Percentiles rank a stretch among this genome's conserved stretches.
phyloP scores from a whole-genome alignment of 30 jellyfish, hydroid and myxozoan species.

The Aurelia sp. region DNA sequence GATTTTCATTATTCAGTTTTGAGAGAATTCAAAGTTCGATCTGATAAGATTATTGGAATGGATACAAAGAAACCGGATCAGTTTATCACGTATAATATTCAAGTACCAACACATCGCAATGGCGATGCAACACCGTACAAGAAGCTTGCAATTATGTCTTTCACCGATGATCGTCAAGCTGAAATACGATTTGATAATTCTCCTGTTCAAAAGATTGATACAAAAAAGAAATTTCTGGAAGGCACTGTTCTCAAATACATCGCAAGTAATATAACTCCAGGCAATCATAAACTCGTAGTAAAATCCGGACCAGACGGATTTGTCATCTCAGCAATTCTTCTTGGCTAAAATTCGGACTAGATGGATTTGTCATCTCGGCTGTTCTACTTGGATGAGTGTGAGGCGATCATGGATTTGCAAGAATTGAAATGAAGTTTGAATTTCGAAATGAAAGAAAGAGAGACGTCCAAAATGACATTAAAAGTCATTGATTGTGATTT shows the following conservation, averaged over 20 bases:
- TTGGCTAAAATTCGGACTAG: constrained; percentile 92
- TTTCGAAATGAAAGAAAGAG: too few species aligned
- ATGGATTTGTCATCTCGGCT: constrained; percentile 93
- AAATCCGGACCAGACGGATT: constrained; percentile 92
- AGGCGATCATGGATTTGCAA: too few species aligned
- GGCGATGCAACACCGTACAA: constrained; percentile 85
- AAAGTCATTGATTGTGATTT: too few species aligned
- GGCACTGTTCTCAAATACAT: constrained; percentile 90
- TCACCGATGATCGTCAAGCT: constrained; percentile 97
- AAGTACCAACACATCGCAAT: constrained; percentile 84
- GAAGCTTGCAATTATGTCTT: constrained; percentile 94
- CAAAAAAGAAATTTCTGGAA: constrained; percentile 94
- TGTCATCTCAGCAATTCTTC: constrained; percentile 87
- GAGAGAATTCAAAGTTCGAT: constrained; percentile 94
- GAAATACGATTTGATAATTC: constrained; percentile 76
- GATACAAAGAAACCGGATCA: constrained; percentile 89
- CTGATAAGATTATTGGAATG: constrained; percentile 98
- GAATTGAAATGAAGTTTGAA: too few species aligned
- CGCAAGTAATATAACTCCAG: constrained; percentile 95
- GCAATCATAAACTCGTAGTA: constrained; percentile 84
- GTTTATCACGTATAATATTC: constrained; percentile 71
- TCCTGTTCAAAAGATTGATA: constrained; percentile 62
- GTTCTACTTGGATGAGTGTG: constrained; percentile 76
- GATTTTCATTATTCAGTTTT: constrained; percentile 89
- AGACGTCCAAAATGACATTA: too few species aligned